Percentiles rank a stretch among this genome's conserved stretches.
Conservation (phyloP, 1,140 invertebrate species). For the Drosophila setifemur region DNA sequence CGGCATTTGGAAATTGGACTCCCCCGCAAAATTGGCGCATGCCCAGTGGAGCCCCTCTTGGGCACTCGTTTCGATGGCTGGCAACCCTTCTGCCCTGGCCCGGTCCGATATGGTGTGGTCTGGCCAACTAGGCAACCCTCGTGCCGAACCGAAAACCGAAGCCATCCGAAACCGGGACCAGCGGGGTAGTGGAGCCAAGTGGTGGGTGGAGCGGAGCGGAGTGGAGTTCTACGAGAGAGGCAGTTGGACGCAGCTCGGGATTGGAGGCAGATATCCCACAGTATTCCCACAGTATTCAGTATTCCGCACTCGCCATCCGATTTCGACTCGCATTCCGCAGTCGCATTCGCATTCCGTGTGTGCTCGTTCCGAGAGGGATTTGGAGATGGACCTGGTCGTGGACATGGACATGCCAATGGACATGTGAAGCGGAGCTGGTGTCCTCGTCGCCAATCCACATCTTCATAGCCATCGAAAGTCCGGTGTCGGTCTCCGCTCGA, state of each 20-base stretch:
- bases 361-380: not conserved
- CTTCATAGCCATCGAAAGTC: not conserved
- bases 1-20: not conserved
- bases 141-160: not conserved
- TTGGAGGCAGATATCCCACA: conserved; percentile 40
- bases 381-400: not conserved
- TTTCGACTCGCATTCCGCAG: not conserved
- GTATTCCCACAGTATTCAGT: conserved; percentile 14
- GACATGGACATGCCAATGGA: not conserved
- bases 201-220: not conserved
- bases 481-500: not conserved
- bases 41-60: conserved; percentile 1
- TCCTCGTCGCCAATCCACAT: not conserved
- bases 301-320: not conserved
- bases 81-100: conserved; percentile 9
- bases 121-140: conserved; percentile 20
- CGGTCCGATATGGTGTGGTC: not conserved
- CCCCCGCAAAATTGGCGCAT: conserved; percentile 15
- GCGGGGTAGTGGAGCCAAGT: too few relatives aligned
- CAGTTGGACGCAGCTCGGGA: conserved; percentile 41
- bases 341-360: not conserved
- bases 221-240: conserved; percentile 5
- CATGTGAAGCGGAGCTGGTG: not conserved
- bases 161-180: not conserved
- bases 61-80: not conserved